Percentiles rank a stretch among this genome's conserved stretches.
These are phyloP conservation scores for Actenoides lindsayi DNA, from an alignment of 2,113 vertebrate genomes.

Conservation along the genomic window DNA sequence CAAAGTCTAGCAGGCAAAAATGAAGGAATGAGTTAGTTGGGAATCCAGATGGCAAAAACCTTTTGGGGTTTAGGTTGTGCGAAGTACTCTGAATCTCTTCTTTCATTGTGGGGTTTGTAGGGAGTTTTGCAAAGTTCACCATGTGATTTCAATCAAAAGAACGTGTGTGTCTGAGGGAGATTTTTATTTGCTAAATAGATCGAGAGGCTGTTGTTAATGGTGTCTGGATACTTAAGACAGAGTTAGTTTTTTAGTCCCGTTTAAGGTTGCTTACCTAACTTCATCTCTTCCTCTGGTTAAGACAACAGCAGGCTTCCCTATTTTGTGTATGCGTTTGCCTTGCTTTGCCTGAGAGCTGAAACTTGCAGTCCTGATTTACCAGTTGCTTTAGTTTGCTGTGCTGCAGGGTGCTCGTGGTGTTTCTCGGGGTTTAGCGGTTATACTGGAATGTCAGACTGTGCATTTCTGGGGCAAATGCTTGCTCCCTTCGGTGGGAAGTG, in stretches of 20 bases:
- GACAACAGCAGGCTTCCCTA: neutral
- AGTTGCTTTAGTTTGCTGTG: neutral
- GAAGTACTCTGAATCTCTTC: slow-evolving; percentile 1
- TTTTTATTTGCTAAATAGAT: neutral
- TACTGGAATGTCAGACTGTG: neutral
- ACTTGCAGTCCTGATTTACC: neutral
- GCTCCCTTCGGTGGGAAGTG: neutral
- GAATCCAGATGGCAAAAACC: slow-evolving; percentile 43
- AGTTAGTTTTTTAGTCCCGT: neutral
- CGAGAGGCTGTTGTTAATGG: neutral
- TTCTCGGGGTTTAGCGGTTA: neutral
- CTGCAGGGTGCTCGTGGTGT: neutral
- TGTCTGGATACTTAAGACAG: neutral
- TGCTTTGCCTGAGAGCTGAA: neutral
- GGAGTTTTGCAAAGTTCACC: slow-evolving; percentile 8
- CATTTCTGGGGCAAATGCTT: neutral
- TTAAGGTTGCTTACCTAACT: neutral
- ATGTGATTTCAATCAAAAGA: slow-evolving; percentile 47
- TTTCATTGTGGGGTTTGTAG: neutral
- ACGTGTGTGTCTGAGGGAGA: neutral
- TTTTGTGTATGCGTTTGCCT: neutral
- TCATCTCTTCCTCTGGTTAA: neutral
- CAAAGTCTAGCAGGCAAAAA: neutral
- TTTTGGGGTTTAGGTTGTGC: slow-evolving; percentile 10
- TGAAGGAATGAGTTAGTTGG: neutral